These are phyloP conservation scores for Melangyna quadrimaculata DNA, from an alignment of 2,888 invertebrate genomes.

Conservation along the genomic window DNA sequence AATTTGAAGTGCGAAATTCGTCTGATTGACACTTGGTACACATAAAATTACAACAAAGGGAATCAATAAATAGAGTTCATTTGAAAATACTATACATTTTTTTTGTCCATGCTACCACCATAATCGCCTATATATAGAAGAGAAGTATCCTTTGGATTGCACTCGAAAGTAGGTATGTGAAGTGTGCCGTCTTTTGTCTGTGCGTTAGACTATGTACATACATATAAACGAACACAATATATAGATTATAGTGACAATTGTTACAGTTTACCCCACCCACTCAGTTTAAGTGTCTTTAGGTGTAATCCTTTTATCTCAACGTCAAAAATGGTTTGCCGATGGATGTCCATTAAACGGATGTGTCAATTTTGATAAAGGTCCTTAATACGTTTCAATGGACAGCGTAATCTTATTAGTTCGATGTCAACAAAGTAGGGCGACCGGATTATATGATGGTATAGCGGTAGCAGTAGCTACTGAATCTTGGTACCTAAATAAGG, in stretches of 20 bases:
- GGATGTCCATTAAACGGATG: constrained; percentile 1
- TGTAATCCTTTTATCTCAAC: constrained; percentile 9
- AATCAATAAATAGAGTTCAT: constrained; percentile 48
- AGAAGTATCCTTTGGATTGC: background rate
- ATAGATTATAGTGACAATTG: constrained; percentile 10
- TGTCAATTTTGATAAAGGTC: constrained; percentile 14
- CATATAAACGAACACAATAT: background rate
- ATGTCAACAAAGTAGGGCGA: constrained; percentile 1
- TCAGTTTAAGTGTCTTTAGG: background rate
- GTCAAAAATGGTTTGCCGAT: background rate
- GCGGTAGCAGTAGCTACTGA: background rate
- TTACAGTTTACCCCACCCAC: background rate
- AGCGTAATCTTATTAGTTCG: background rate
- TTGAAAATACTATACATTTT: constrained; percentile 10
- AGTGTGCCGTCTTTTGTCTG: background rate
- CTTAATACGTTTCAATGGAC: background rate
- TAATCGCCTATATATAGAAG: background rate
- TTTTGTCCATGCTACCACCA: background rate
- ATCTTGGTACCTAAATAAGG: background rate
- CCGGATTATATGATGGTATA: constrained; percentile 9
- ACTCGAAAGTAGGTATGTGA: background rate
- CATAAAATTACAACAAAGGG: constrained; percentile 41
- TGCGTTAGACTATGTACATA: background rate
- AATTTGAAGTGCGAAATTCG: background rate
- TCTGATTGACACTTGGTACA: constrained; percentile 55